Evolutionary conservation across 2,888 invertebrate genomes (phyloP).

Genomic region (Himalopsyche anomala): DNA sequence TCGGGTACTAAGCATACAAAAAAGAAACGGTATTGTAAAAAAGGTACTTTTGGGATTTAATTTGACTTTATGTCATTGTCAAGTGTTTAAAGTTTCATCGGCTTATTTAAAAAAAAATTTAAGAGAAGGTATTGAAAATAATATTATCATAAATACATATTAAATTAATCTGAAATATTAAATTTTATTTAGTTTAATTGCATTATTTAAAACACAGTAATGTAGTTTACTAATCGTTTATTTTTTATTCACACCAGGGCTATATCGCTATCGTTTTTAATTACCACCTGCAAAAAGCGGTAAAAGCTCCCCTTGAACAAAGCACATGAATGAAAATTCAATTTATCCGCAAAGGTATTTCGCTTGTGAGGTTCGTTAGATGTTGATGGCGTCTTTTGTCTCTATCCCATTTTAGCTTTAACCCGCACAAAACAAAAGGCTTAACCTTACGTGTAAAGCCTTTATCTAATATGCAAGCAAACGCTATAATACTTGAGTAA

Average conservation of each 20-base stretch:
- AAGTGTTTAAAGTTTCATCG: too few relatives aligned
- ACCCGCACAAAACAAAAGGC: slow-evolving; percentile 31
- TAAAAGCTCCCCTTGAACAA: background rate
- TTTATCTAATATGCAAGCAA: slow-evolving; percentile 31
- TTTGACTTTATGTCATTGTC: too few relatives aligned
- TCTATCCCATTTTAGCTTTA: background rate
- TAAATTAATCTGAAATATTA: too few relatives aligned
- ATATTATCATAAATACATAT: too few relatives aligned
- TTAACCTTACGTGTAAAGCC: slow-evolving; percentile 22
- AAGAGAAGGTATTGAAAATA: too few relatives aligned
- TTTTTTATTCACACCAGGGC: background rate
- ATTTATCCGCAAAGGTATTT: slow-evolving; percentile 13
- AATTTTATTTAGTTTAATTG: too few relatives aligned
- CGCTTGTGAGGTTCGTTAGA: slow-evolving; percentile 15
- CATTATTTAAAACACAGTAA: too few relatives aligned
- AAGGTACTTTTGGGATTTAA: too few relatives aligned
- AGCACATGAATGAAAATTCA: slow-evolving; percentile 41
- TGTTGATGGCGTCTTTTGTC: slow-evolving; percentile 43
- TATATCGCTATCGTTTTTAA: background rate
- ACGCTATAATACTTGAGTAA: background rate
- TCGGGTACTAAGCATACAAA: too few relatives aligned
- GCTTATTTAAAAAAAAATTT: too few relatives aligned
- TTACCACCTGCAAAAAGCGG: slow-evolving; percentile 31
- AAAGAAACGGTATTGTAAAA: too few relatives aligned
- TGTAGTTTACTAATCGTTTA: background rate